These are phyloP conservation scores for Trachurus trachurus DNA, from an alignment of 2,797 vertebrate species.

Conservation along the genomic window DNA sequence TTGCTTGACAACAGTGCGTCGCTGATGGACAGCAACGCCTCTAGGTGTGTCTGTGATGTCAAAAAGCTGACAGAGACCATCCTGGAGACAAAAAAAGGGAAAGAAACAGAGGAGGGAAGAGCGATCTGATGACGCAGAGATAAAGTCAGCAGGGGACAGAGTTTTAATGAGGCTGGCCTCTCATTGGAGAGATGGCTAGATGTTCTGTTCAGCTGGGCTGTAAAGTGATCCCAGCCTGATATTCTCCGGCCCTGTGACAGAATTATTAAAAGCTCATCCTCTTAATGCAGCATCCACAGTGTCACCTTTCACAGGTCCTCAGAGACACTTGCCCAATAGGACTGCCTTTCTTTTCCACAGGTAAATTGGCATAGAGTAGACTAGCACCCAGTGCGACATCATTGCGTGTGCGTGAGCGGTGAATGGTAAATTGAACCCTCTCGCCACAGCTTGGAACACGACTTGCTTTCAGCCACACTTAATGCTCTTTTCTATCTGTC, in stretches of 20 bases:
- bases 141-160: slow-evolving; percentile 72
- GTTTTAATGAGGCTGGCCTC: slow-evolving; percentile 70
- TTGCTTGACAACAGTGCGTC: slow-evolving; percentile 34
- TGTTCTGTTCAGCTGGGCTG: slow-evolving; percentile 63
- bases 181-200: slow-evolving; percentile 59
- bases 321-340: slow-evolving; percentile 52
- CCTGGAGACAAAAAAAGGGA: slow-evolving; percentile 40
- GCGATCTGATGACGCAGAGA: slow-evolving; percentile 74
- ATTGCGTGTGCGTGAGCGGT: slow-evolving; percentile 18
- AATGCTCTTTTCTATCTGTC: slow-evolving; percentile 76
- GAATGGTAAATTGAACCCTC: slow-evolving; percentile 58
- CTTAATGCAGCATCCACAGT: slow-evolving; percentile 82
- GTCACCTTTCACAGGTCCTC: slow-evolving; percentile 78
- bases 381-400: slow-evolving; percentile 28
- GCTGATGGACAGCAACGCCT: slow-evolving; percentile 47
- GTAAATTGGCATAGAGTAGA: slow-evolving; percentile 56
- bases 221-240: slow-evolving; percentile 82
- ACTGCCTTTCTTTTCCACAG: slow-evolving; percentile 49
- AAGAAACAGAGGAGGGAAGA: slow-evolving; percentile 53
- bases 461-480: slow-evolving; percentile 60
- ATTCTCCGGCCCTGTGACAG: slow-evolving; percentile 80
- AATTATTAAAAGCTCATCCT: slow-evolving; percentile 87
- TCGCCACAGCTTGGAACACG: slow-evolving; percentile 44
- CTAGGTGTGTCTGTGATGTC: slow-evolving; percentile 48
- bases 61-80: slow-evolving; percentile 48